A percentile compares a stretch with the other conserved stretches of the same genome.
Evolutionary conservation across 1,140 invertebrate species (phyloP).

Genomic region (Zaprionus inermis): DNA sequence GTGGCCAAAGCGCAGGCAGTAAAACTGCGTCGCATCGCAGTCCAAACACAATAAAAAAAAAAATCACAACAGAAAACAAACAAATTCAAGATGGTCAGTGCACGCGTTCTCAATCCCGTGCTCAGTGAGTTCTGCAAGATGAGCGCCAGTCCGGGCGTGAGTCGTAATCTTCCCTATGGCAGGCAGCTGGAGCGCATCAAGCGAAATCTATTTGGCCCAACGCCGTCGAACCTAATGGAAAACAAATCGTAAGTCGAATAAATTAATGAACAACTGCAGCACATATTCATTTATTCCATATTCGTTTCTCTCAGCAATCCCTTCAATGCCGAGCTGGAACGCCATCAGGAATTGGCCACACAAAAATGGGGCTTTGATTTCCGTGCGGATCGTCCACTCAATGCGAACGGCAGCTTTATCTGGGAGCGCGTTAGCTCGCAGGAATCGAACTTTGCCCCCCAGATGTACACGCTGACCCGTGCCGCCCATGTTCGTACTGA

Average conservation of each 20-base stretch:
- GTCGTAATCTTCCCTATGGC: constrained; percentile 64
- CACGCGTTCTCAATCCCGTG: constrained; percentile 75
- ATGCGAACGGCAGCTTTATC: constrained; percentile 58
- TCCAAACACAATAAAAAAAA: constrained; percentile 43
- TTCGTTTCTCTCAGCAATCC: constrained; percentile 34
- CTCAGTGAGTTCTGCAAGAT: constrained; percentile 72
- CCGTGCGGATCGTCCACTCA: constrained; percentile 66
- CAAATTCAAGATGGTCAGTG: constrained; percentile 72
- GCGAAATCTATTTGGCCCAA: constrained; percentile 75
- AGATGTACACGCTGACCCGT: constrained; percentile 80
- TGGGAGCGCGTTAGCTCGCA: constrained; percentile 81
- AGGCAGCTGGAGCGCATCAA: constrained; percentile 77
- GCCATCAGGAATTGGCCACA: constrained; percentile 69
- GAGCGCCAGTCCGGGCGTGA: constrained; percentile 61
- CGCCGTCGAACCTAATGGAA: constrained; percentile 44
- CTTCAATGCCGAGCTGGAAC: constrained; percentile 73
- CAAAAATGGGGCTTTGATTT: constrained; percentile 84
- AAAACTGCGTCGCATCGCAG: constrained; percentile 63
- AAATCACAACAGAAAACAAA: constrained; percentile 28
- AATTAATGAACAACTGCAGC: not conserved
- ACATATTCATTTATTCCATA: not conserved
- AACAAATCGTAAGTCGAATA: constrained; percentile 68
- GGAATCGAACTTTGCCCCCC: constrained; percentile 70
- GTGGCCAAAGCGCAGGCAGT: constrained; percentile 50
- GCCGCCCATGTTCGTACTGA: constrained; percentile 76